Evolutionary conservation across 2,888 invertebrate species (phyloP), one percentile per base, ranked within the genome.

Genomic region (Xanthia togata): DNA sequence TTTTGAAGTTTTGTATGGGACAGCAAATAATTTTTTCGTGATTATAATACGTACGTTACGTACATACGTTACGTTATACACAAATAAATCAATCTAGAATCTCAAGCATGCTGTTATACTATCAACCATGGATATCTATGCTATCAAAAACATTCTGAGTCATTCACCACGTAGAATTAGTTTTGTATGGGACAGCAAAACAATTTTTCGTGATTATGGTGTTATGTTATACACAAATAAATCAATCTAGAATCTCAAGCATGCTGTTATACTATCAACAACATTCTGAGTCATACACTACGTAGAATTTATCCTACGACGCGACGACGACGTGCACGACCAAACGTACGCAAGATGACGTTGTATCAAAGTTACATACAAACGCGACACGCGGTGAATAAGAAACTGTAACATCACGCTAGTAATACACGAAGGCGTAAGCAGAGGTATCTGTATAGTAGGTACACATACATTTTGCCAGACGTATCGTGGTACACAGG

Each of bases 261-360:
- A 78, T 57, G n/a, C 44, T 17, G 44, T 17, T 41, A 17, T 23
- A 41, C 1, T 50, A 62, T 63, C 80, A 73, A 80, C 41, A 47
- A 38, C 31, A 11, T 1, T 55, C 23, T 55, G 77, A 78, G 11
- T 71, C 80, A 77, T 8, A 11, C n/a, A 3, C 50, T 74, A 64
- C 41, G 78, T 50, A 53, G 74, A 81, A 74, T 23, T 23, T 14
- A 44, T 53, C 35, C 41, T 44, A 8, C 55, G 81, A 78, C 78
- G 78, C 81, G 81, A 26, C 41, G 57, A 8, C 55, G 81, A 78
- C 78, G 78, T 78, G 81, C 81, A 12, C 11, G 14, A 63, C 6
- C 17, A n/a, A 81, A 64, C 81, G 78, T 78, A 64, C 81, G 44
- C 78, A 35, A 17, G 4, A 0, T 77, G 65, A 55, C 63, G 44